Percentiles rank a stretch among this genome's conserved stretches.
Evolutionary conservation across 2,113 vertebrate species (phyloP).

Genomic region (Gallinago undulata): DNA sequence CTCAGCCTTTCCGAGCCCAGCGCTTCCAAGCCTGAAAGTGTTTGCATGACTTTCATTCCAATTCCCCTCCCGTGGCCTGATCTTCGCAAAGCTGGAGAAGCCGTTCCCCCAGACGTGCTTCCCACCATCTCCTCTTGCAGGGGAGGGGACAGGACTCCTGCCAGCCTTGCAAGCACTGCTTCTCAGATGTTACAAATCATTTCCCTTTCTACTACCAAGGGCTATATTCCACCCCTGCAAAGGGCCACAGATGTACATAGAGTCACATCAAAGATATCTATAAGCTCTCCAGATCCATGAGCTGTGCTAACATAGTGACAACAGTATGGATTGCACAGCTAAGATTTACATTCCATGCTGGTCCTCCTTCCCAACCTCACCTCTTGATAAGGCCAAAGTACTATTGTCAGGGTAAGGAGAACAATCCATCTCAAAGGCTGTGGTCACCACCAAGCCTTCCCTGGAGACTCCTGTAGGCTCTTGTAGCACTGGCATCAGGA

Average conservation of each 20-base stretch:
- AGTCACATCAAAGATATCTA: neutral
- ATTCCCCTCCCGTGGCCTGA: neutral
- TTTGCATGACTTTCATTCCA: neutral
- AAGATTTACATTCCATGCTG: neutral
- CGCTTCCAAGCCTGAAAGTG: neutral
- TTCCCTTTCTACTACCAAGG: neutral
- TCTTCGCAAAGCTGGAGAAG: neutral
- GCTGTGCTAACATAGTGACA: neutral
- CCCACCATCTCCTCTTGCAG: neutral
- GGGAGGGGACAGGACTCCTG: neutral
- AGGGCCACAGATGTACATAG: neutral
- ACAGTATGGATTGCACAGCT: neutral
- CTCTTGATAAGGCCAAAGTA: neutral
- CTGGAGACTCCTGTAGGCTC: neutral
- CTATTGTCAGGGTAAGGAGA: neutral
- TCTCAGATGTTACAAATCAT: neutral
- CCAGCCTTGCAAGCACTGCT: neutral
- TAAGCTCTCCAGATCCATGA: neutral
- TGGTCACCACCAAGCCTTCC: neutral
- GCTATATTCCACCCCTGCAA: neutral
- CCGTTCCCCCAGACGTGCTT: rapidly evolving
- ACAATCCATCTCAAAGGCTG: rapidly evolving
- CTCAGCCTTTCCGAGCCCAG: neutral
- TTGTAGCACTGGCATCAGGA: neutral
- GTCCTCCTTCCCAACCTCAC: neutral